These are phyloP conservation scores for Diarsia rubi DNA, from an alignment of 2,888 invertebrate genomes.

Conservation along the genomic window DNA sequence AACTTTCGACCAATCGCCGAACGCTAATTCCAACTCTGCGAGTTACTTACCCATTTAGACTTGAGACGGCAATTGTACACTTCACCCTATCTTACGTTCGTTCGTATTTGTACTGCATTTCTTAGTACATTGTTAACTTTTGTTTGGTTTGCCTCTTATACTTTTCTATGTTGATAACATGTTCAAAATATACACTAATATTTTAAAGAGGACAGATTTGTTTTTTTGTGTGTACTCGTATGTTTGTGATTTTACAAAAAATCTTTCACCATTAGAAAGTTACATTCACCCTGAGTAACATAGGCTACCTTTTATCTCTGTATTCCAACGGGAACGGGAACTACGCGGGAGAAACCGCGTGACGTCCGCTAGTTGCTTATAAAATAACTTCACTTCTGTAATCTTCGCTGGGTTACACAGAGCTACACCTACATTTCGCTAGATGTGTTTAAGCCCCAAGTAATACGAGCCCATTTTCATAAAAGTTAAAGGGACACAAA, in stretches of 20 bases:
- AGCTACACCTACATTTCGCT: neutral
- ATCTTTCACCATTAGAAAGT: too few species aligned
- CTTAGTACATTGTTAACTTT: slow-evolving; percentile 22
- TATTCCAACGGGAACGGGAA: too few species aligned
- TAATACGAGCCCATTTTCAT: neutral
- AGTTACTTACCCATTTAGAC: slow-evolving; percentile 65
- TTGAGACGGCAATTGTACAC: slow-evolving; percentile 62
- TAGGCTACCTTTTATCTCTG: too few species aligned
- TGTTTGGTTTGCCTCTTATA: neutral
- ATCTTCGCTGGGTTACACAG: neutral
- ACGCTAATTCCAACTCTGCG: slow-evolving; percentile 65
- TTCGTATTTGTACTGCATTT: slow-evolving; percentile 44
- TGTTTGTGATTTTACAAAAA: too few species aligned
- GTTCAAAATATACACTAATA: neutral
- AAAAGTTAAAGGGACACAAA: too few species aligned
- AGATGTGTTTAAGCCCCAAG: neutral
- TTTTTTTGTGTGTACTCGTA: too few species aligned
- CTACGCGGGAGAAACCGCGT: too few species aligned
- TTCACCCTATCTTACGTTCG: slow-evolving; percentile 53
- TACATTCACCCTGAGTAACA: too few species aligned
- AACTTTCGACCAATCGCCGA: slow-evolving; percentile 70
- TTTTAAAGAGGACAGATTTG: too few species aligned
- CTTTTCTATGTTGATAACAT: neutral
- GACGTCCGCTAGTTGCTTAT: too few species aligned
- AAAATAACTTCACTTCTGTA: neutral